Percentiles rank a stretch among this genome's conserved stretches.
Conservation (phyloP, 2,888 invertebrate species). For the Tetranychus truncatus region DNA sequence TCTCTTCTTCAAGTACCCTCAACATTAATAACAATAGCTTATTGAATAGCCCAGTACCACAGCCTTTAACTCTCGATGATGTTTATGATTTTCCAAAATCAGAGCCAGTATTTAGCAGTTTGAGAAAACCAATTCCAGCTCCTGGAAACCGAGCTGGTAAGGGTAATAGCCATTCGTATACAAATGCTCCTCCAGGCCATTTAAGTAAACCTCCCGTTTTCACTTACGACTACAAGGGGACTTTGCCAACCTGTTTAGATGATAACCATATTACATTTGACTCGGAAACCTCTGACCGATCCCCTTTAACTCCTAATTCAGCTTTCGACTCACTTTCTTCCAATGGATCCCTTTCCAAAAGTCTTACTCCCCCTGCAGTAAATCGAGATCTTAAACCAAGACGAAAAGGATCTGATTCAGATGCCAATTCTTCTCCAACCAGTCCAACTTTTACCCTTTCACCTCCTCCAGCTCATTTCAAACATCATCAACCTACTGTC, state of each 20-base stretch:
- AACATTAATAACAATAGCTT: conserved; percentile 14
- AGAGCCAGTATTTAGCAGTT: conserved; percentile 1
- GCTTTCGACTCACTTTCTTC: conserved; percentile 38
- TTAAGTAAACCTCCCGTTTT: conserved; percentile 41
- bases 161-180: conserved; percentile 39
- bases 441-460: conserved; percentile 24
- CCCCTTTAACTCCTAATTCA: conserved; percentile 17
- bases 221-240: conserved; percentile 36
- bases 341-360: conserved; percentile 27
- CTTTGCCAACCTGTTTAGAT: conserved; percentile 23
- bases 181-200: conserved; percentile 42
- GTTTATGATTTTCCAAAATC: conserved; percentile 48
- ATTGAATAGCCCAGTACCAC: background rate
- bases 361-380: conserved; percentile 49
- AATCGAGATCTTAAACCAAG: conserved; percentile 62
- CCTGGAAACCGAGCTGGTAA: background rate
- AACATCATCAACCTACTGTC: background rate
- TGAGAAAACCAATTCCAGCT: conserved; percentile 11
- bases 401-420: conserved; percentile 33
- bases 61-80: conserved; percentile 33
- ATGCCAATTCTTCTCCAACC: conserved; percentile 16
- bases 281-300: conserved; percentile 10
- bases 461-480: conserved; percentile 24
- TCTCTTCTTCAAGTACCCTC: background rate
- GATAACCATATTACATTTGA: conserved; percentile 3